These are phyloP conservation scores for Sphaerophoria taeniata DNA, from an alignment of 2,888 invertebrate species.

Conservation along the genomic window DNA sequence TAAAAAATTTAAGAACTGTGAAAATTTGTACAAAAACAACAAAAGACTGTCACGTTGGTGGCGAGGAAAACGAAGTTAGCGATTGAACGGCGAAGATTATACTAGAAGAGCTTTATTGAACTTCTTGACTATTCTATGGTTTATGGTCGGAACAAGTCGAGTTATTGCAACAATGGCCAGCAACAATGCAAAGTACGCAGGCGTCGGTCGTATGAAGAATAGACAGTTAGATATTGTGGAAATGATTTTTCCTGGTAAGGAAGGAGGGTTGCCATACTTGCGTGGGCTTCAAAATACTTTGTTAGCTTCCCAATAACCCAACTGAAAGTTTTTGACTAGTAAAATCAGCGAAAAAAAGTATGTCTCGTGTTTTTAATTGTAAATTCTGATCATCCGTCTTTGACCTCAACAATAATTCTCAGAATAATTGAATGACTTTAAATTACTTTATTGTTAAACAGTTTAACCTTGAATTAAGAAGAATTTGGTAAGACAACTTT, in stretches of 20 bases:
- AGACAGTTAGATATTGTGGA: conserved; percentile 35
- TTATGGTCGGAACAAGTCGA: conserved; percentile 23
- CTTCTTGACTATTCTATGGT: conserved; percentile 34
- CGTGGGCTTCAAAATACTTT: conserved; percentile 3
- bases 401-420: too few species aligned
- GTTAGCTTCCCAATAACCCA: background rate
- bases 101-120: conserved; percentile 45
- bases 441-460: too few species aligned
- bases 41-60: conserved; percentile 29
- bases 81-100: conserved; percentile 33
- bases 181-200: conserved; percentile 54
- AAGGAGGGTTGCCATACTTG: conserved; percentile 53
- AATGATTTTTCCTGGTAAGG: conserved; percentile 39
- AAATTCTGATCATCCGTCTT: too few species aligned
- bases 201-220: conserved; percentile 63
- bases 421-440: too few species aligned
- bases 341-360: too few species aligned
- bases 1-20: background rate
- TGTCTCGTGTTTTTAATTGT: too few species aligned
- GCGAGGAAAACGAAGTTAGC: conserved; percentile 16
- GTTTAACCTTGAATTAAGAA: too few species aligned
- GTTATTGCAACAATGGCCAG: conserved; percentile 17
- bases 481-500: too few species aligned
- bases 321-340: background rate
- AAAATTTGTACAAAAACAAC: conserved; percentile 19